Evolutionary conservation across 2,888 invertebrate species (phyloP).

Genomic region (Papilio protenor): DNA sequence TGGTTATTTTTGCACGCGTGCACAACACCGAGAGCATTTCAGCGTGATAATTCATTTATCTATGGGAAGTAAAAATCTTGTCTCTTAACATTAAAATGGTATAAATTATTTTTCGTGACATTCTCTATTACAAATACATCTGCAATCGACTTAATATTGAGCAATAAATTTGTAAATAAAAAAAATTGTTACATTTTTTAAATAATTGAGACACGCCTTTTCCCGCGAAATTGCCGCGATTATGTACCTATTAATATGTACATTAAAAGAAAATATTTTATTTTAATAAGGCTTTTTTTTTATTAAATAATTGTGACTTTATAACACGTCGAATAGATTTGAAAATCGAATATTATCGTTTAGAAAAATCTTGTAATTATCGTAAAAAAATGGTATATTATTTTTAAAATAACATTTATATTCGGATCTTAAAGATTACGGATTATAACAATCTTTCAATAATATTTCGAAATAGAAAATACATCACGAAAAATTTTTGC

Average conservation of each 20-base stretch:
- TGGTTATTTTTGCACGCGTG: slow-evolving; percentile 74
- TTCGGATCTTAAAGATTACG: slow-evolving; percentile 28
- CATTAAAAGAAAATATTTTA: slow-evolving; percentile 1
- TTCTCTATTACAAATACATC: slow-evolving; percentile 55
- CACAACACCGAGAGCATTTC: slow-evolving; percentile 78
- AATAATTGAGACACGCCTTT: slow-evolving; percentile 18
- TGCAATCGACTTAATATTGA: slow-evolving; percentile 60
- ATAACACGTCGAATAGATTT: slow-evolving; percentile 5
- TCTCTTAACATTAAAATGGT: slow-evolving; percentile 59
- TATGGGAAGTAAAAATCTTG: slow-evolving; percentile 76
- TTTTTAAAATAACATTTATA: slow-evolving; percentile 16
- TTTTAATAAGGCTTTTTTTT: slow-evolving; percentile 18
- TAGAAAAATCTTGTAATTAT: slow-evolving; percentile 11
- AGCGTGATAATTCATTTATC: slow-evolving; percentile 70
- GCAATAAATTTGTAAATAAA: slow-evolving; percentile 58
- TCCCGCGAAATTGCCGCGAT: background rate
- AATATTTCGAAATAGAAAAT: slow-evolving; percentile 55
- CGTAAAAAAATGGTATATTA: slow-evolving; percentile 2
- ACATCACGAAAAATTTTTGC: slow-evolving; percentile 63
- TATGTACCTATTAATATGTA: slow-evolving; percentile 11
- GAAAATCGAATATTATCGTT: slow-evolving; percentile 15
- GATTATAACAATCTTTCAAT: slow-evolving; percentile 35
- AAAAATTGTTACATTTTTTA: background rate
- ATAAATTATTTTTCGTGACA: slow-evolving; percentile 65
- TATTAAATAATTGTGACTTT: slow-evolving; percentile 17